Base-by-base conservation (phyloP, 2,797 vertebrate species). In the Hirundo rustica region DNA sequence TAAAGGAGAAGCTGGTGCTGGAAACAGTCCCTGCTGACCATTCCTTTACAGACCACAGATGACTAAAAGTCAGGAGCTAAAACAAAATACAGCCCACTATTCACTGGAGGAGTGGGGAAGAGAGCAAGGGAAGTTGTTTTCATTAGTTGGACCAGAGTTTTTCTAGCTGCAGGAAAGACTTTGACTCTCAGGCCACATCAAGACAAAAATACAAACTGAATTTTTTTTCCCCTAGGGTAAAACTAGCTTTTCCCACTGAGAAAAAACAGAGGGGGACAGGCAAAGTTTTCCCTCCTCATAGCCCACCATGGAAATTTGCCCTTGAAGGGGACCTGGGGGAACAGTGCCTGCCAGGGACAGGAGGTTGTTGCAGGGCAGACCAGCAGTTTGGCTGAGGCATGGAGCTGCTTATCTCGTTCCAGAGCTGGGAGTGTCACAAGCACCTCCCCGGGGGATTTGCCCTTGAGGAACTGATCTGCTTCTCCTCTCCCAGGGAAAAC, bases 21-120 rank as follows among this genome's bases (percentile, higher is more conserved):
- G n/a, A 66, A 85, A 74, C 3, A 1, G 20, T 22, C 57, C 32
- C 57, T 60, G 65, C 17, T 89, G 88, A 64, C 40, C 4, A 0
- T 19, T 66, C 19, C 60, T 47, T 32, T 53, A 50, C 0, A 1
- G 51, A 65, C 14, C 30, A 61, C 32, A 55, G 20, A 84, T 81
- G 62, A 68, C 54, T 95, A 81, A 73, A 85, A 92, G 29, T 88
- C 78, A 92, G 81, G 53, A 79, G 78, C 40, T 65, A 38, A 78
- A 44, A 72, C 44, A 16, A 91, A 84, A 84, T 9, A 87, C 20
- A 66, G 32, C 23, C 45, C 3, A 9, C 87, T 75, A 21, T 48
- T 78, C 27, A 30, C 45, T 68, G 54, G 32, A 62, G 32, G 75
- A 87, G 62, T 2, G 2, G 20, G 38, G 36, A 73, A 84, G n/a